Evolutionary conservation across 37 sponge, comb jelly and placozoan genomes (phyloP).

Genomic region (Amphimedon queenslandica): DNA sequence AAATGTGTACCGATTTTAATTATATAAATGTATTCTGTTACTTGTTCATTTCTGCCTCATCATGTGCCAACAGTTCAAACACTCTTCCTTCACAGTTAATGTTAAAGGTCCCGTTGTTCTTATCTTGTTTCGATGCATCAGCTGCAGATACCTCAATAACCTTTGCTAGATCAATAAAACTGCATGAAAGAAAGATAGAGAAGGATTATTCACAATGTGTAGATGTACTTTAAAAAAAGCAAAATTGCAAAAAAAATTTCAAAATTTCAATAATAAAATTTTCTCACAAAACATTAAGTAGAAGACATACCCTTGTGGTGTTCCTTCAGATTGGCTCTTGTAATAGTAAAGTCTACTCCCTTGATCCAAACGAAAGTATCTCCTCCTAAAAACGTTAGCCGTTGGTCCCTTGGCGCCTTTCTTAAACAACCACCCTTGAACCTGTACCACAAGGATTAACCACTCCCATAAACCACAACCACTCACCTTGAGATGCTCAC

Average conservation of each 20-base stretch:
- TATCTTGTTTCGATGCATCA: conserved; percentile 56
- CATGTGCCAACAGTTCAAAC: conserved; percentile 64
- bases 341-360: conserved; percentile 69
- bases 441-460: too few relatives aligned
- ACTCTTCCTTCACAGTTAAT: conserved; percentile 63
- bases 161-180: conserved; percentile 66
- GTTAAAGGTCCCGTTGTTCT: conserved; percentile 63
- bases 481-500: neutral
- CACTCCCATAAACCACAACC: neutral
- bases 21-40: too few relatives aligned
- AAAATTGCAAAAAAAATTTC: neutral
- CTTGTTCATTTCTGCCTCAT: conserved; percentile 65
- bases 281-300: neutral
- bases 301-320: conserved; percentile 77
- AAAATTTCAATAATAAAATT: neutral
- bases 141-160: conserved; percentile 47
- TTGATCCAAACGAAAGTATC: conserved; percentile 71
- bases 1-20: too few relatives aligned
- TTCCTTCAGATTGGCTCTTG: conserved; percentile 53
- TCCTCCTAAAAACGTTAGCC: conserved; percentile 55
- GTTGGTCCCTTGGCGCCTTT: conserved; percentile 72
- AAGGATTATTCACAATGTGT: neutral
- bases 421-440: conserved; percentile 69
- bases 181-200: too few relatives aligned
- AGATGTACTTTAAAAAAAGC: too few relatives aligned